phyloP scores from a whole-genome alignment of 2,797 vertebrate genomes.

The Taenioides sp. region DNA sequence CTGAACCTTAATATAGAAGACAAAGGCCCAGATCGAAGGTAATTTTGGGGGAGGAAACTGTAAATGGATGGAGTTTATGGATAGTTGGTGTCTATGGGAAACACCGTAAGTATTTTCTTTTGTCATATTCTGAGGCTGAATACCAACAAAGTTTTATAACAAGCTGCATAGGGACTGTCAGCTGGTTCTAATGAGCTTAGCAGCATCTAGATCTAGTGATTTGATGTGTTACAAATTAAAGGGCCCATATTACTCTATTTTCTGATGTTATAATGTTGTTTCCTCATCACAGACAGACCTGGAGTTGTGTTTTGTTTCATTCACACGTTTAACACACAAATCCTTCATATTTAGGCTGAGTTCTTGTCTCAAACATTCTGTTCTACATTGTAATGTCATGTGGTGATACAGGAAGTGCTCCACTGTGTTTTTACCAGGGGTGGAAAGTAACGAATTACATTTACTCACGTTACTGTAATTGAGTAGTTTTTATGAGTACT shows the following conservation, averaged over 20 bases:
- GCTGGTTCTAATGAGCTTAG: not conserved
- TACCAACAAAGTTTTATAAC: not conserved
- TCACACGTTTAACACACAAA: too few species aligned
- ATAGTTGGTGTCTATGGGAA: constrained; percentile 2
- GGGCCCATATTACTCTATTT: not conserved
- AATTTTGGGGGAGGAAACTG: not conserved
- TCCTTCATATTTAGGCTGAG: too few species aligned
- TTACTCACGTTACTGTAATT: too few species aligned
- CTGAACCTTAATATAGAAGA: constrained; percentile 8
- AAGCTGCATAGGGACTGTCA: not conserved
- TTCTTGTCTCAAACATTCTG: too few species aligned
- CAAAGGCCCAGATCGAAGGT: not conserved
- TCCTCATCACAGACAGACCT: too few species aligned
- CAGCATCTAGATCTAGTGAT: not conserved
- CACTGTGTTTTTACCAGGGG: too few species aligned
- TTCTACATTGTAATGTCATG: too few species aligned
- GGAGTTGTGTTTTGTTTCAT: too few species aligned
- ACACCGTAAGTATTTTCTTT: not conserved
- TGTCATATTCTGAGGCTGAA: not conserved
- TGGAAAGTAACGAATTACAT: too few species aligned
- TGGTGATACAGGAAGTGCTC: too few species aligned
- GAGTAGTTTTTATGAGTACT: too few species aligned
- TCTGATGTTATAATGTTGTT: too few species aligned
- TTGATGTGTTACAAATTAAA: not conserved
- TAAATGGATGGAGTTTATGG: constrained; percentile 4